Base-by-base conservation (phyloP, 2,888 invertebrate genomes). In the Acronicta alni region DNA sequence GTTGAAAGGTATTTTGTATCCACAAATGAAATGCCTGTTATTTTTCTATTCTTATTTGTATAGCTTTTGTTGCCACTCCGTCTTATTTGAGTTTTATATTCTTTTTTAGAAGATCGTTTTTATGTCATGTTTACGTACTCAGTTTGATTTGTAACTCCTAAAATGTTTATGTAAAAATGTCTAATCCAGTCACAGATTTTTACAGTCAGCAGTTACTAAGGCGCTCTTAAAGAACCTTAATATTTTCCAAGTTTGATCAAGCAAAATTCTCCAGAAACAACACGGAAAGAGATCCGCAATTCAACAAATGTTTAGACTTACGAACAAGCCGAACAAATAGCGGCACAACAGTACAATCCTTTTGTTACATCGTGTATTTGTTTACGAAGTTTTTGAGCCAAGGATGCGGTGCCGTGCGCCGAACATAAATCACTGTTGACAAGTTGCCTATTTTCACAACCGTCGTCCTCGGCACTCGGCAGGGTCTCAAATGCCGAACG, bases 361-460 rank as follows among this genome's bases (percentile, higher is more conserved):
- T 75, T 76, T 72, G 73, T 69, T 69, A 67, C 66, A 57, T 55
- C 60, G 70, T 72, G 64, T 69, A 70, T 77, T 73, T 80, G 78
- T 80, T 77, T 78, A 74, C 75, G 49, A 61, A 67, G 78, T 79
- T 81, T 77, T 77, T 79, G 75, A 80, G 79, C 77, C 82, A 82
- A 82, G 80, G 83, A 82, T 82, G 73, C 73, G 67, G 70, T 75
- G 70, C 68, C 72, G 77, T 79, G 77, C 68, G 76, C 62, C 61
- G 72, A 67, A 72, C 75, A 77, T 81, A 82, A 82, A 80, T 84
- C 80, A 79, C 67, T 79, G 78, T 80, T 79, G 83, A 83, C 80
- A 80, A 77, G 72, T 79, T 80, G 73, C 76, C 79, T 78, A 79
- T 83, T 85, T 88, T 81, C 85, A 81, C 83, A 86, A 83, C 72